Evolutionary conservation across 2,113 vertebrate genomes (phyloP), one percentile per base, ranked within the genome.

Genomic region (Carassius carassius): DNA sequence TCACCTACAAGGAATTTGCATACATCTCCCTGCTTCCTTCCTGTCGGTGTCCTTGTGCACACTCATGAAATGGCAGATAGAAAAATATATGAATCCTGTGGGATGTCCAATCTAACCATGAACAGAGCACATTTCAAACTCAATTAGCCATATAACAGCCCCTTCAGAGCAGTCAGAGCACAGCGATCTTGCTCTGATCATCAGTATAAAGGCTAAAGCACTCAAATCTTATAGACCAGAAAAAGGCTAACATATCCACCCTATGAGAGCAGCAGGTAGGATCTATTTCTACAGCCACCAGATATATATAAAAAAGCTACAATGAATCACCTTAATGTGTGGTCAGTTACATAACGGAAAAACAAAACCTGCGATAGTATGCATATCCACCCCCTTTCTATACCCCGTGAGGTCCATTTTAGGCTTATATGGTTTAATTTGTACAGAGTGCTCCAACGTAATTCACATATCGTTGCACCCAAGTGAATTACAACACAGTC

Each of bases 321-420:
- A 25, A 54, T 70, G 63, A 81, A 81, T 81, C 79, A 70, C 79
- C 19, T 54, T 81, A 81, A 81, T 81, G 79, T 81, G 79, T 70
- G 63, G 23, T 81, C 29, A 29, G 29, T 29, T 29, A 29, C 63
- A 54, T 81, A 70, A 81, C 25, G n/a, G 47, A 49, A 70, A 47
- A 49, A 35, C 3, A 13, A 63, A 79, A 79, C 41, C 60, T 29
- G 37, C 78, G 35, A 51, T 21, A 69, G 25, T 25, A 69, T 8
- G 0, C 16, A n/a, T 60, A 79, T 80, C 60, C 41, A 65, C 58
- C 58, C 60, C 41, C 58, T 80, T 63, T 23, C 7, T 6, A 29
- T 11, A 63, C n/a, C 60, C 37, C 4, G 2, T 23, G 60, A 47
- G 78, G 78, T 41, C n/a, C 60, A 65, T 80, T 65, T 25, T 16